phyloP scores from a whole-genome alignment of 2,888 invertebrate species.

The Cosmorhoe ocellata region DNA sequence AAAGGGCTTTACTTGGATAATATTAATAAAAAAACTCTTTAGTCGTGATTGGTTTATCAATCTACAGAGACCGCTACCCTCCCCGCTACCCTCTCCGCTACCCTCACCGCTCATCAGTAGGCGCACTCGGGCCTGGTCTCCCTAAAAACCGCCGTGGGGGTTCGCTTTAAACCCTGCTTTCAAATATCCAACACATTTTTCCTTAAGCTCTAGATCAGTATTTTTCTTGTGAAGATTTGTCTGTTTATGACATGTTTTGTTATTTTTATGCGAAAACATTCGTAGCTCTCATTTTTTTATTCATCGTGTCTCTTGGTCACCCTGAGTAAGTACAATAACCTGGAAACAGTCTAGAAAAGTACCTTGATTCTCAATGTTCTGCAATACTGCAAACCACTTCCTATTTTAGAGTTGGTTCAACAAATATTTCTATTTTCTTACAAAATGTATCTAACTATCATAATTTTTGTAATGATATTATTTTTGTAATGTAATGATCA shows the following conservation, averaged over 20 bases:
- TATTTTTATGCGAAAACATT: neutral
- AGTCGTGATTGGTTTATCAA: no score
- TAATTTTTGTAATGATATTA: no score
- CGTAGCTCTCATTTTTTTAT: neutral
- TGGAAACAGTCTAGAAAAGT: no score
- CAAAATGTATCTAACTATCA: no score
- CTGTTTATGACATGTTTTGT: slow-evolving; percentile 6
- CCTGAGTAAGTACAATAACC: no score
- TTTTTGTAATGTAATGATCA: no score
- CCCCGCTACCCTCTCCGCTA: neutral
- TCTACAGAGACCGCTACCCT: neutral
- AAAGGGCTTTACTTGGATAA: no score
- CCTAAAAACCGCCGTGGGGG: slow-evolving; percentile 29
- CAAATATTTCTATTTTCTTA: no score
- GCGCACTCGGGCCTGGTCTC: neutral
- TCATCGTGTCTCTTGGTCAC: neutral
- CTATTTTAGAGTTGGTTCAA: no score
- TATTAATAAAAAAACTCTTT: no score
- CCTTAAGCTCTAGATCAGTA: slow-evolving; percentile 39
- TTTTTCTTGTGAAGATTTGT: slow-evolving; percentile 26
- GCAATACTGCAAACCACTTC: no score
- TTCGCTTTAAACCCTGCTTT: slow-evolving; percentile 27
- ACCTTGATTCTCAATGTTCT: no score
- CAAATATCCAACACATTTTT: slow-evolving; percentile 41
- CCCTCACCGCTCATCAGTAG: neutral